Evolutionary conservation across 2,888 invertebrate species (phyloP).

Genomic region (Cecidostiba fungosa): DNA sequence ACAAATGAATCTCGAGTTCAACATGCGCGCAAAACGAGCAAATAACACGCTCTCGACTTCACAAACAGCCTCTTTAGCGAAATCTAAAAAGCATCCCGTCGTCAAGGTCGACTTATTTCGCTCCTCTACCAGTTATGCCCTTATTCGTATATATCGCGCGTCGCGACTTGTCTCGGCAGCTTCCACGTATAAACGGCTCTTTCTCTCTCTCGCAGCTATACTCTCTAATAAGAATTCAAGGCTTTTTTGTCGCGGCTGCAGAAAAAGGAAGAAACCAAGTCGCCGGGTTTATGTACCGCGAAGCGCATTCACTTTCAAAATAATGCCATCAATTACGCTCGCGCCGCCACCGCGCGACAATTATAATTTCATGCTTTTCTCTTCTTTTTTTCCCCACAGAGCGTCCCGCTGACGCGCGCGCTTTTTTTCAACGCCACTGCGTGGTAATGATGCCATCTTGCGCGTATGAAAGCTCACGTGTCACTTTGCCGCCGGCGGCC

Average conservation of each 20-base stretch:
- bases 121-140: constrained; percentile 29
- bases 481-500: constrained; percentile 26
- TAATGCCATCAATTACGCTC: constrained; percentile 53
- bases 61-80: constrained; percentile 26
- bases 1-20: constrained; percentile 41
- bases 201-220: too few relatives aligned
- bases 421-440: constrained; percentile 1
- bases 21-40: constrained; percentile 4
- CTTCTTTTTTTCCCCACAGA: too few relatives aligned
- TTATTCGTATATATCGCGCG: constrained; percentile 23
- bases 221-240: constrained; percentile 52
- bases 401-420: background rate
- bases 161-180: background rate
- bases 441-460: constrained; percentile 46
- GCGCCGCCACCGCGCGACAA: constrained; percentile 29
- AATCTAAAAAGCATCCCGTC: constrained; percentile 41
- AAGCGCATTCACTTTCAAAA: constrained; percentile 39
- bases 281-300: constrained; percentile 10
- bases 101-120: constrained; percentile 38
- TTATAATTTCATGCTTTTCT: constrained; percentile 37
- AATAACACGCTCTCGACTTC: background rate
- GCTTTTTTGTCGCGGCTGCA: constrained; percentile 10
- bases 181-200: background rate
- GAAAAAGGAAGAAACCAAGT: constrained; percentile 3
- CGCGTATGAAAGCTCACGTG: constrained; percentile 20